Conservation (phyloP, 2,888 invertebrate genomes). For the Ferdinandea cuprea region DNA sequence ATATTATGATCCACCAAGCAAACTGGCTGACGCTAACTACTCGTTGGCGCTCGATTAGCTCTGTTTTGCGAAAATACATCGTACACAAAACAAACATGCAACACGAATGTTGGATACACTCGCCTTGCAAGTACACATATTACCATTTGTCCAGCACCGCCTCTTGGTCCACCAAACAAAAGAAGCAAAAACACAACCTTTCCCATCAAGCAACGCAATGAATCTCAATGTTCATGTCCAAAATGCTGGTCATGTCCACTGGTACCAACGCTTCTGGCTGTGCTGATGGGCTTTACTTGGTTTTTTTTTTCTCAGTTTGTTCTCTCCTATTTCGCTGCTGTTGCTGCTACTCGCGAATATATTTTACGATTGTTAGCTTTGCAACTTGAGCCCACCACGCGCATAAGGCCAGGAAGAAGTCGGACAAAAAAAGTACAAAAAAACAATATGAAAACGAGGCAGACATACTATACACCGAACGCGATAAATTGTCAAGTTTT, state of each 20-base stretch:
- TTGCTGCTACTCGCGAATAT: slow-evolving; percentile 37
- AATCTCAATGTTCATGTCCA: slow-evolving; percentile 74
- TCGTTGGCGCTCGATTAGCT: slow-evolving; percentile 14
- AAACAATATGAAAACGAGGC: too few species aligned
- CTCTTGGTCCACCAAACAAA: not conserved
- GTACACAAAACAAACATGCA: slow-evolving; percentile 28
- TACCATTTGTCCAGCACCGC: not conserved
- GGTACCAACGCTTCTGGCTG: slow-evolving; percentile 72
- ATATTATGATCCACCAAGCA: slow-evolving; percentile 10
- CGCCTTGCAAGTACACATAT: too few species aligned
- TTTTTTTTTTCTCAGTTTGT: too few species aligned
- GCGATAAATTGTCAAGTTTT: slow-evolving; percentile 74
- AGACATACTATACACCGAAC: slow-evolving; percentile 51
- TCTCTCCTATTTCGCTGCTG: slow-evolving; percentile 9
- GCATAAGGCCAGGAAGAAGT: slow-evolving; percentile 18
- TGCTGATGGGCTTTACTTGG: slow-evolving; percentile 55
- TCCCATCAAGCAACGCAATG: slow-evolving; percentile 54
- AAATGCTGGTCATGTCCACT: slow-evolving; percentile 72
- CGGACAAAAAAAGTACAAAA: slow-evolving; percentile 4
- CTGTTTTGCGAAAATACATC: slow-evolving; percentile 1
- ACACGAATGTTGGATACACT: too few species aligned
- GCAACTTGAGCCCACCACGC: slow-evolving; percentile 64
- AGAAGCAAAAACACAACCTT: too few species aligned
- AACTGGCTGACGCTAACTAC: slow-evolving; percentile 43
- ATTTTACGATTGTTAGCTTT: slow-evolving; percentile 72